These are phyloP conservation scores for Ceyx cyanopectus DNA, from an alignment of 2,113 vertebrate species.

Conservation along the genomic window DNA sequence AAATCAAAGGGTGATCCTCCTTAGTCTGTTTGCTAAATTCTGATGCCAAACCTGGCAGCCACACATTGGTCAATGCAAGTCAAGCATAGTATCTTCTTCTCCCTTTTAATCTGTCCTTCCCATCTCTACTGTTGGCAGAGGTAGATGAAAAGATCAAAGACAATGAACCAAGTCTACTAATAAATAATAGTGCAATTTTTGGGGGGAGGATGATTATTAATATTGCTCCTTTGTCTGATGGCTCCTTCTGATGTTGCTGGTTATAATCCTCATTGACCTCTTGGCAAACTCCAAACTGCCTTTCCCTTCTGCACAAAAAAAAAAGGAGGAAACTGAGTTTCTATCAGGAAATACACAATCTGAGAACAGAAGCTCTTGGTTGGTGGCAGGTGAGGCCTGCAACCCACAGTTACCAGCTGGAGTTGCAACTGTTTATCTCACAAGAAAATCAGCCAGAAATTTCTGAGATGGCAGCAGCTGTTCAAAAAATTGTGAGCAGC, in stretches of 20 bases:
- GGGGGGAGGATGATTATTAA: not conserved
- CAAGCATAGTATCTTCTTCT: not conserved
- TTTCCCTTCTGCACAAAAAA: not conserved
- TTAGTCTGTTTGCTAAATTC: not conserved
- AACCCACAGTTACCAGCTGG: not conserved
- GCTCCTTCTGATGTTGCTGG: not conserved
- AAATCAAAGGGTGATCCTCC: not conserved
- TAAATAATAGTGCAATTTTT: not conserved
- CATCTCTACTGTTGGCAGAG: not conserved
- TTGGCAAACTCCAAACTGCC: not conserved
- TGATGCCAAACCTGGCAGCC: not conserved
- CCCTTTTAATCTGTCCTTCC: not conserved
- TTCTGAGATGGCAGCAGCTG: constrained; percentile 15
- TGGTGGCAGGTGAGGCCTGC: not conserved
- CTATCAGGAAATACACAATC: not conserved
- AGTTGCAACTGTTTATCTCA: not conserved
- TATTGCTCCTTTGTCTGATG: not conserved
- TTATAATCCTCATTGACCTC: not conserved
- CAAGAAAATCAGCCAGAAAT: constrained; percentile 17
- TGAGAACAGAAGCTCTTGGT: not conserved
- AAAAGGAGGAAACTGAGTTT: not conserved
- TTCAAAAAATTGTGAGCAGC: not conserved
- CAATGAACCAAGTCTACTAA: not conserved
- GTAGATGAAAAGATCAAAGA: not conserved
- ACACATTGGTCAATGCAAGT: not conserved